These are phyloP conservation scores for Anoplopoma fimbria DNA, from an alignment of 2,113 vertebrate genomes.

Conservation along the genomic window DNA sequence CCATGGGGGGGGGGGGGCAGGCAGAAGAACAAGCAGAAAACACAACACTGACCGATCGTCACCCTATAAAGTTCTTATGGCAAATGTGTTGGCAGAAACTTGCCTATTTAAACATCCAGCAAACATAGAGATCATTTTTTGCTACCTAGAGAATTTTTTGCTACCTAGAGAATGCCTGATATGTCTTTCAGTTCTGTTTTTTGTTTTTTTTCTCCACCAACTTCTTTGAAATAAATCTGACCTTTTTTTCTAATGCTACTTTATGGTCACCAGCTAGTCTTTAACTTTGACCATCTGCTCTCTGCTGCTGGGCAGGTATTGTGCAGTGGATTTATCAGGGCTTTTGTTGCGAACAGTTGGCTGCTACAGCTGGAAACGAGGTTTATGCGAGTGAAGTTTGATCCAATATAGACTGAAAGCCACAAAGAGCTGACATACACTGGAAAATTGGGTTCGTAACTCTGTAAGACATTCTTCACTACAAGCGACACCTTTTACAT, in stretches of 20 bases:
- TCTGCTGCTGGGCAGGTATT: constrained; percentile 1
- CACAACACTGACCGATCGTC: background rate
- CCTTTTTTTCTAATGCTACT: background rate
- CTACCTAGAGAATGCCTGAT: background rate
- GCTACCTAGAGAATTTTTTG: background rate
- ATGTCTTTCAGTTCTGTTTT: background rate
- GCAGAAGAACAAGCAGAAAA: background rate
- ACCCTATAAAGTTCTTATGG: background rate
- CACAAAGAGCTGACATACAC: background rate
- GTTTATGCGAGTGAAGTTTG: too few species aligned
- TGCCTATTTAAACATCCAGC: background rate
- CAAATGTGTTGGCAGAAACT: background rate
- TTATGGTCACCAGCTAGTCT: background rate
- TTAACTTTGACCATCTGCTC: background rate
- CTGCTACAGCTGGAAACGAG: background rate
- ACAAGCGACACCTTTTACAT: background rate
- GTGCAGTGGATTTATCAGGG: background rate
- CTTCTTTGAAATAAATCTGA: background rate
- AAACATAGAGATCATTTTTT: background rate
- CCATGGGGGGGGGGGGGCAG: background rate
- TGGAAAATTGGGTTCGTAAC: background rate
- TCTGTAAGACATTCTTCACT: background rate
- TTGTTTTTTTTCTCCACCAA: background rate
- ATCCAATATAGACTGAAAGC: too few species aligned
- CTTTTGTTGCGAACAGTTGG: background rate